Base-by-base conservation (phyloP, 2,797 vertebrate species). In the Sciurus vulgaris region DNA sequence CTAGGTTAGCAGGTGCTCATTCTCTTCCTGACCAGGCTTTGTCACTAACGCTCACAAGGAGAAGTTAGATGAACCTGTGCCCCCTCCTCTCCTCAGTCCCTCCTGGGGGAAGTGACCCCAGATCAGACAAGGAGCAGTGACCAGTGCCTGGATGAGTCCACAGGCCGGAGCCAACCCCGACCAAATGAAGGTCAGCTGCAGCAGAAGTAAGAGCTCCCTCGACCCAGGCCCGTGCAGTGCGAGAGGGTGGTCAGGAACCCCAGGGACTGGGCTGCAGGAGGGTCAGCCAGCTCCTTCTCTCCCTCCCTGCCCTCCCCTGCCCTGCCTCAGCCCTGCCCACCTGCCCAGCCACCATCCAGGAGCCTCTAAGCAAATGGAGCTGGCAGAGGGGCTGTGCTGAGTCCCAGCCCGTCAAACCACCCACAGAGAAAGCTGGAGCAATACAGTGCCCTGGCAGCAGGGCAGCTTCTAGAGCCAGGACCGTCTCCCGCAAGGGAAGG, bases 161-260 rank as follows among this genome's bases (percentile, higher is more conserved):
- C 13, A 38, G 11, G 54, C 47, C 33, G 1, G 0, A 89, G 41
- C 44, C 67, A 41, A 8, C 59, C 33, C 7, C 65, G 51, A 41
- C 18, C 0, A 0, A 47, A 30, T 18, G 77, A 38, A 38, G 38
- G 38, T 38, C 38, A 38, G 38, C 38, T 15, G 9, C 0, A 0
- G 41, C 47, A 44, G 28, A 78, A 85, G 51, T 1, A 9, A 63
- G 2, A 5, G 14, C 59, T 73, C 30, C 38, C 41, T 69, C 47
- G 14, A 17, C 1, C 1, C 51, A 56, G 22, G 47, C 30, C 30
- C 24, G 2, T 0, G 8, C 1, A 70, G 7, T 22, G 12, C 44
- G 72, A 35, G 6, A 69, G 6, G 30, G 20, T 63, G 49, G 22
- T 33, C 47, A 73, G 28, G 18, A 70, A n/a, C 49, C 30, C 10